Base-by-base conservation (phyloP, 2,113 vertebrate genomes). In the Picathartes gymnocephalus region DNA sequence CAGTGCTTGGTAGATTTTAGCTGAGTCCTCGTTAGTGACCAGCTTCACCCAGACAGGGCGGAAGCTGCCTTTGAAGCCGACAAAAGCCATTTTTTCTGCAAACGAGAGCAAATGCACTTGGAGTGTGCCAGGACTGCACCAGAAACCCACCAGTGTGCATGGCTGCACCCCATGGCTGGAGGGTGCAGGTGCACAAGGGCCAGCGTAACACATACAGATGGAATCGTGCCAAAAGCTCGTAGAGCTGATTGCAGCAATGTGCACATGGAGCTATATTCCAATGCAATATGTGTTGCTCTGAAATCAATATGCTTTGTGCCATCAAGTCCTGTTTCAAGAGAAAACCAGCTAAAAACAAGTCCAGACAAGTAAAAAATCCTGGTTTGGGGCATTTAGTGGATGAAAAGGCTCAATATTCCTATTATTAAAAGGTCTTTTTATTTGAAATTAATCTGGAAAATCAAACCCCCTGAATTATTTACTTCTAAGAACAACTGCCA, bases 21-120 rank as follows among this genome's bases (percentile, higher is more conserved):
- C 98, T 1, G 96, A 96, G 40, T 98, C 97, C 50, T 98, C 97
- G 3, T 95, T 95, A 0, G 98, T 98, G 57, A 95, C 95, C 96
- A 99, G 88, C 37, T 96, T 98, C 91, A 99, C 97, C 99, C 99
- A 99, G 79, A 96, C 95, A 2, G 99, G 98, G 51, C 57, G 97
- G 95, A 98, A 99, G 90, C 90, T 91, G 83, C 99, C 99, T 90
- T 98, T 99, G 97, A 98, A 99, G 79, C 99, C 98, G 0, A 98
- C 97, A 33, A 99, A 98, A 11, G 96, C 97, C 96, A 98, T 93
- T 96, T 98, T 98, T 54, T 98, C 98, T 98, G 97, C 60, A 98
- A 97, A 82, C 11, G 62, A 83, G 7, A 56, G 35, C 47, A 76
- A 54, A 77, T 2, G 1, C 0, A 5, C 80, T 27, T 84, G 54